Evolutionary conservation across 2,797 vertebrate species (phyloP).

Genomic region (Enteromius mattozi): DNA sequence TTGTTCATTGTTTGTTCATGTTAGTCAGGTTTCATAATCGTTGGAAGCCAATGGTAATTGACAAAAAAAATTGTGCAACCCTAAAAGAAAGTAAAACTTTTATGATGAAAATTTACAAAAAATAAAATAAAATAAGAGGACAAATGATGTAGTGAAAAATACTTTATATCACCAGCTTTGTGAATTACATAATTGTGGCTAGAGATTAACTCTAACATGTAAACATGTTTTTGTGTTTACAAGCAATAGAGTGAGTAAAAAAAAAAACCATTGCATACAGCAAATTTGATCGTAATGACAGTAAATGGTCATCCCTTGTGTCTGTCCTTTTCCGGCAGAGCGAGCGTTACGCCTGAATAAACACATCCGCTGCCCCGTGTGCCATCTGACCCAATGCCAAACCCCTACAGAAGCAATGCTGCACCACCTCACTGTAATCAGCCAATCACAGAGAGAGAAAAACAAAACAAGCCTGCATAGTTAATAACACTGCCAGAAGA

Average conservation of each 20-base stretch:
- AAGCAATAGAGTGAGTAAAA: neutral
- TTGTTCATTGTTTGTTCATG: too few relatives aligned
- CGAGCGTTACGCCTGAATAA: constrained; percentile 1
- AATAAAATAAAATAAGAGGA: neutral
- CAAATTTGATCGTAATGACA: neutral
- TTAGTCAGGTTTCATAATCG: too few relatives aligned
- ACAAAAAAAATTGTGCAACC: neutral
- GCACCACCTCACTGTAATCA: neutral
- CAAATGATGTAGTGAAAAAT: neutral
- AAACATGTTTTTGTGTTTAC: neutral
- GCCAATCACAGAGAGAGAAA: neutral
- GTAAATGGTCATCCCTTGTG: constrained; percentile 2
- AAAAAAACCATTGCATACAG: neutral
- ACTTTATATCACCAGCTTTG: constrained; percentile 14
- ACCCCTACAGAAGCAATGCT: neutral
- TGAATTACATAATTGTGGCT: neutral
- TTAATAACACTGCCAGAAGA: neutral
- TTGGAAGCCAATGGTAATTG: neutral
- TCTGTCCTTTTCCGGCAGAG: constrained; percentile 3
- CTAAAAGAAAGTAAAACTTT: neutral
- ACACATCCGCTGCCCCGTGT: constrained; percentile 21
- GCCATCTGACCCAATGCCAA: constrained; percentile 38
- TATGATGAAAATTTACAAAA: neutral
- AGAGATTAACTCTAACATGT: constrained; percentile 1
- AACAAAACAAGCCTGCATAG: neutral